Base-by-base conservation (phyloP, 2,797 vertebrate genomes). In the Pyrocephalus nanus region DNA sequence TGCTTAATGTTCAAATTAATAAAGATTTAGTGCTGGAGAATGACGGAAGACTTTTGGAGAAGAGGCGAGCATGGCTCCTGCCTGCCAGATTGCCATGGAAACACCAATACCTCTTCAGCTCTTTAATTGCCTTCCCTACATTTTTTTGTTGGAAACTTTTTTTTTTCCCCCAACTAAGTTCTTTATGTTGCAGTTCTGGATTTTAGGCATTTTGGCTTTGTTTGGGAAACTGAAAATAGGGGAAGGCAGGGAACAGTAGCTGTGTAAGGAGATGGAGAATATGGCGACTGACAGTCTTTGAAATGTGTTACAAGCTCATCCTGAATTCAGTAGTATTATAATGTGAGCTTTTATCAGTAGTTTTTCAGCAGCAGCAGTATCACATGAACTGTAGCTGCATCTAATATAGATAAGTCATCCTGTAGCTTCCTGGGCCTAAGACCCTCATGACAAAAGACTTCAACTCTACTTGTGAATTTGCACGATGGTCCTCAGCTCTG, bases 21-120 rank as follows among this genome's bases (percentile, higher is more conserved):
- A 89, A 82, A 96, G 93, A 94, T 95, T 92, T 94, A 96, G 77
- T 58, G 81, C 83, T 91, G 80, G 57, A 61, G 91, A 90, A 73
- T 93, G 95, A 92, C 3, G 5, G 90, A 77, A 54, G 57, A 14
- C 80, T 85, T 50, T 50, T 30, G 75, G 80, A 95, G 90, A 75
- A 87, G 90, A 90, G 5, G 30, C 8, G 22, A 87, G 83, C 67
- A 69, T 58, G 88, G 69, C 62, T 95, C 51, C 71, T 0, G 65
- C 30, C 91, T 93, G 94, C 93, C 90, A 95, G 77, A 85, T 96
- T 88, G 72, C 94, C 96, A 92, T 95, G 93, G 96, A 95, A 96
- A 96, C 93, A 54, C 88, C 90, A 93, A 58, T 88, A 80, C 93
- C 74, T 77, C 90, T 71, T 82, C 83, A 86, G 90, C 67, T 87